Conservation (phyloP, 2,888 invertebrate species). For the Volucella inflata region DNA sequence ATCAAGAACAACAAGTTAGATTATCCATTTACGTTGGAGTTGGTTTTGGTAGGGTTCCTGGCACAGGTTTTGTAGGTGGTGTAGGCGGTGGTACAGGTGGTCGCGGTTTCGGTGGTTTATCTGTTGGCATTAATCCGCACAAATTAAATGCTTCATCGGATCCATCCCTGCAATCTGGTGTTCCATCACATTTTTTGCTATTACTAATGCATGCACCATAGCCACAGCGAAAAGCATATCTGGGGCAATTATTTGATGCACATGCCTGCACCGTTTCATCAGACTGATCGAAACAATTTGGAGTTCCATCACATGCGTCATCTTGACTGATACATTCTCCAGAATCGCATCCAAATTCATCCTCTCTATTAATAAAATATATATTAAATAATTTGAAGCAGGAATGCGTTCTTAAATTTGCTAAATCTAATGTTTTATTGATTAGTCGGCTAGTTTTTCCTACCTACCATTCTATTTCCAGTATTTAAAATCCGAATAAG, state of each 20-base stretch:
- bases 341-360: slow-evolving; percentile 70
- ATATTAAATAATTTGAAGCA: too few species aligned
- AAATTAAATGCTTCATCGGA: slow-evolving; percentile 78
- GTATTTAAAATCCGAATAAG: too few species aligned
- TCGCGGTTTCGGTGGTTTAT: neutral
- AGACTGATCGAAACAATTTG: slow-evolving; percentile 77
- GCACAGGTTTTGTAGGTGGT: neutral
- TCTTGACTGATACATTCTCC: slow-evolving; percentile 76
- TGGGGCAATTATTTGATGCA: slow-evolving; percentile 73
- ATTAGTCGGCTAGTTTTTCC: too few species aligned
- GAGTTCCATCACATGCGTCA: slow-evolving; percentile 82
- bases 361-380: slow-evolving; percentile 31
- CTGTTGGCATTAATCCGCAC: slow-evolving; percentile 61
- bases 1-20: neutral
- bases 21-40: slow-evolving; percentile 5
- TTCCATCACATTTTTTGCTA: slow-evolving; percentile 76
- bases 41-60: neutral
- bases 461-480: too few species aligned
- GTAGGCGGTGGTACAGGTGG: neutral
- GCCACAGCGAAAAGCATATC: slow-evolving; percentile 78
- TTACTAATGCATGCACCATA: slow-evolving; percentile 79
- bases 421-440: too few species aligned
- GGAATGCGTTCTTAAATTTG: too few species aligned
- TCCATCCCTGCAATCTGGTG: slow-evolving; percentile 78
- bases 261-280: slow-evolving; percentile 78